Conservation (phyloP, 2,888 invertebrate genomes). For the Agrypnus murinus region DNA sequence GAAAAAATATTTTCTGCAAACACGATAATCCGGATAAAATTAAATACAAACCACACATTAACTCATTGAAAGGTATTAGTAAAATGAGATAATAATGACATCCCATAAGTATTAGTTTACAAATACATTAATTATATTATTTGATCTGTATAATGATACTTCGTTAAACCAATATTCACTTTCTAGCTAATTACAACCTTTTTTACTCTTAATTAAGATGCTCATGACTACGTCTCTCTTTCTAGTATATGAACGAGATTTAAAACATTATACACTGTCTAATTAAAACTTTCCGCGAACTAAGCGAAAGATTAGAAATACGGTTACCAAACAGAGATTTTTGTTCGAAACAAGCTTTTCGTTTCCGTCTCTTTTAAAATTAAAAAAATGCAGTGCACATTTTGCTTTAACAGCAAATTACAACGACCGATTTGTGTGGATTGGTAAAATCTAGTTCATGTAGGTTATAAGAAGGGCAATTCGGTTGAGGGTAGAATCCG, state of each 20-base stretch:
- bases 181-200: neutral
- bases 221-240: neutral
- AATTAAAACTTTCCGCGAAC: too few species aligned
- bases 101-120: neutral
- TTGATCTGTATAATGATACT: neutral
- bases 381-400: neutral
- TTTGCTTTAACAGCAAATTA: slow-evolving; percentile 10
- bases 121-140: neutral
- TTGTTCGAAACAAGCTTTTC: too few species aligned
- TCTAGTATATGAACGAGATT: too few species aligned
- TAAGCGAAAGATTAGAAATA: too few species aligned
- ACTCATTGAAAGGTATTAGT: too few species aligned
- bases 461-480: neutral
- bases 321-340: too few species aligned
- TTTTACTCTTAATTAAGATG: neutral
- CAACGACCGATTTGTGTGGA: neutral
- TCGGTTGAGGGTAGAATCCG: slow-evolving; percentile 8
- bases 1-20: too few species aligned
- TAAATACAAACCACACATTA: too few species aligned
- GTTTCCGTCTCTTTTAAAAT: too few species aligned
- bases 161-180: slow-evolving; percentile 11
- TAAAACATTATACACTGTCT: too few species aligned
- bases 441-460: neutral
- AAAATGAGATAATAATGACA: too few species aligned
- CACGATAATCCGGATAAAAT: too few species aligned